phyloP scores from a whole-genome alignment of 92 coral and sea anemone species.

The Isaurus tuberculatus region DNA sequence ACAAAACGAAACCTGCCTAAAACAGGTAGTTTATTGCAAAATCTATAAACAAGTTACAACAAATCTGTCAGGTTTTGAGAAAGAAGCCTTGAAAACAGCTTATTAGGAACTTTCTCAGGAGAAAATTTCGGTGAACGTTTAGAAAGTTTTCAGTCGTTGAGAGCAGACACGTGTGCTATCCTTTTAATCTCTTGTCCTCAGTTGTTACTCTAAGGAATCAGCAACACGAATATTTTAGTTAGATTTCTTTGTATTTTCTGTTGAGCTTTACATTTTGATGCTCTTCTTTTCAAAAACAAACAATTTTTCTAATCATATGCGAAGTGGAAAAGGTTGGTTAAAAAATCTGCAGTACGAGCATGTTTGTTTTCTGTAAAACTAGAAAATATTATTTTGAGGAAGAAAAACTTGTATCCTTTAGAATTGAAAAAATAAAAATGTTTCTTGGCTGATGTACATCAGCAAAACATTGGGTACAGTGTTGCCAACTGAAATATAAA shows the following conservation, averaged over 20 bases:
- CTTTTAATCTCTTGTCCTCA: not conserved
- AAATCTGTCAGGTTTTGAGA: slow-evolving; percentile 34
- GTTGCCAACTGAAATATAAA: too few species aligned
- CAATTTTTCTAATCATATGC: not conserved
- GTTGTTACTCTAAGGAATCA: not conserved
- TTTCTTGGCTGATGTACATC: too few species aligned
- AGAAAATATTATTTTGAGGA: too few species aligned
- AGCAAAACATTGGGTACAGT: too few species aligned
- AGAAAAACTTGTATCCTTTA: too few species aligned
- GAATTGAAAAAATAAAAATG: too few species aligned
- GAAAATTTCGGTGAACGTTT: not conserved
- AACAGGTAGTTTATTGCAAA: slow-evolving; percentile 31
- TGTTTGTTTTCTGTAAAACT: too few species aligned
- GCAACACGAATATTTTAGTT: not conserved
- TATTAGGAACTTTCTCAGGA: slow-evolving; percentile 38
- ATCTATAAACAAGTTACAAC: not conserved
- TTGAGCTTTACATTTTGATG: not conserved
- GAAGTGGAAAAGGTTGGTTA: too few species aligned
- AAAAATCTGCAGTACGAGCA: too few species aligned
- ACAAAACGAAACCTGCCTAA: slow-evolving; percentile 22
- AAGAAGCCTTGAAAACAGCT: slow-evolving; percentile 18
- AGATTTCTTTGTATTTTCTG: not conserved
- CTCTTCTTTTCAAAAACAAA: not conserved
- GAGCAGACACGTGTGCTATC: not conserved
- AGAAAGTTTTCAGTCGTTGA: not conserved